A percentile compares a stretch with the other conserved stretches of the same genome.
Evolutionary conservation across 1,140 invertebrate genomes (phyloP).

Genomic region (Diachasmimorpha longicaudata): DNA sequence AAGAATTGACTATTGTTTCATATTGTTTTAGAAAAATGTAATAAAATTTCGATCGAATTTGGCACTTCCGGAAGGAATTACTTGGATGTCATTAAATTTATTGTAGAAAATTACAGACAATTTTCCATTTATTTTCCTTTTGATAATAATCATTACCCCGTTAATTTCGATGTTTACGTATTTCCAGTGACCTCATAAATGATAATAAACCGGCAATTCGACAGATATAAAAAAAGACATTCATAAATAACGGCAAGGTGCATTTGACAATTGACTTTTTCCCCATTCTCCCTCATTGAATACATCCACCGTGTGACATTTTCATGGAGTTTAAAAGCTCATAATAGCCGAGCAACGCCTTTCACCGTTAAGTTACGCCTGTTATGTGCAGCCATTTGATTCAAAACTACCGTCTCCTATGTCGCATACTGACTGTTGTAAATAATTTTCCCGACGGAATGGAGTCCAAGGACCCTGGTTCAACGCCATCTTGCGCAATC

Average conservation of each 20-base stretch:
- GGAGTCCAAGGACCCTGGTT: constrained; percentile 37
- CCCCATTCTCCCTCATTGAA: neutral
- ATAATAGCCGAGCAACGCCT: neutral
- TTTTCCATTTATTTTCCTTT: no score
- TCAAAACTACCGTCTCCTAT: neutral
- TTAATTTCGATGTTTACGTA: no score
- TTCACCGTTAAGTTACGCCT: neutral
- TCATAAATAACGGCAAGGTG: no score
- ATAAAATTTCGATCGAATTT: no score
- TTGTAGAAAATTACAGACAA: no score
- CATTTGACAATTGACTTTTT: neutral
- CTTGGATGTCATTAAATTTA: no score
- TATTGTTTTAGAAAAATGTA: no score
- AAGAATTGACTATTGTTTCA: no score
- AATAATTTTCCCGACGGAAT: constrained; percentile 32
- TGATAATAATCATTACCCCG: no score
- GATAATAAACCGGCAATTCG: neutral
- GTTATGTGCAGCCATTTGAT: neutral
- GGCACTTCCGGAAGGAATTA: no score
- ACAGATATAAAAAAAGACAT: no score
- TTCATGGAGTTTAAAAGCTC: neutral
- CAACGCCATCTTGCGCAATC: constrained; percentile 31
- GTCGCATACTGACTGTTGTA: neutral
- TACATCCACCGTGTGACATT: neutral
- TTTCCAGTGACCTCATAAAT: neutral